Conservation (phyloP, 2,888 invertebrate species). For the Lithosia quadra region DNA sequence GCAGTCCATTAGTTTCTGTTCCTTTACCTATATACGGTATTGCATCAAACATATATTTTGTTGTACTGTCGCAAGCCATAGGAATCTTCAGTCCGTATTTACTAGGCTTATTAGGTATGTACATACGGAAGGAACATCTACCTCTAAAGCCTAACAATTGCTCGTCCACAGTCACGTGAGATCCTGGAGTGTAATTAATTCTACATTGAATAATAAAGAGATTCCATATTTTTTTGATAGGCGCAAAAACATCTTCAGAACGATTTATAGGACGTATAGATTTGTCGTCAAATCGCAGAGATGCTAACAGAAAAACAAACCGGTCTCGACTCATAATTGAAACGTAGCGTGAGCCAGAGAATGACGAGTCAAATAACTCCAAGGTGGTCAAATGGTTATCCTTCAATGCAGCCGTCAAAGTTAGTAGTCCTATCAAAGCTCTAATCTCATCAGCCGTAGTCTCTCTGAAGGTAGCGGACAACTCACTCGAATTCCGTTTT, state of each 20-base stretch:
- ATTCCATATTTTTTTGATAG: constrained; percentile 22
- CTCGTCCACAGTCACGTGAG: constrained; percentile 22
- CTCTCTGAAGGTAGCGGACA: background rate
- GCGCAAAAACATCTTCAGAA: constrained; percentile 16
- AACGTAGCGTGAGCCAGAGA: constrained; percentile 33
- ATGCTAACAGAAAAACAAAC: constrained; percentile 38
- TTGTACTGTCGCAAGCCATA: constrained; percentile 34
- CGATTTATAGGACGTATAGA: constrained; percentile 11
- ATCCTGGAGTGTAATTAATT: constrained; percentile 23
- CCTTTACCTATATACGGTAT: constrained; percentile 20
- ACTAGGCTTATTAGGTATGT: constrained; percentile 32
- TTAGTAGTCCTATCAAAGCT: constrained; percentile 15
- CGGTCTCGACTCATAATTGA: constrained; percentile 35
- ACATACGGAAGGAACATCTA: constrained; percentile 24
- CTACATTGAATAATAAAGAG: constrained; percentile 22
- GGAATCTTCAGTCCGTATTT: constrained; percentile 51
- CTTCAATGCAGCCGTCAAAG: constrained; percentile 25
- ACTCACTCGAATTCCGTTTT: background rate
- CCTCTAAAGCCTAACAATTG: constrained; percentile 25
- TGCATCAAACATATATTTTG: constrained; percentile 25
- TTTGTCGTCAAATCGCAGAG: too few species aligned
- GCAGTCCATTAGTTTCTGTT: constrained; percentile 19
- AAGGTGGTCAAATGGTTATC: constrained; percentile 33
- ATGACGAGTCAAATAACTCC: constrained; percentile 33
- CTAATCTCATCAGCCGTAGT: constrained; percentile 4